These are phyloP conservation scores for Rhineura floridana DNA, from an alignment of 2,113 vertebrate genomes.

Conservation along the genomic window DNA sequence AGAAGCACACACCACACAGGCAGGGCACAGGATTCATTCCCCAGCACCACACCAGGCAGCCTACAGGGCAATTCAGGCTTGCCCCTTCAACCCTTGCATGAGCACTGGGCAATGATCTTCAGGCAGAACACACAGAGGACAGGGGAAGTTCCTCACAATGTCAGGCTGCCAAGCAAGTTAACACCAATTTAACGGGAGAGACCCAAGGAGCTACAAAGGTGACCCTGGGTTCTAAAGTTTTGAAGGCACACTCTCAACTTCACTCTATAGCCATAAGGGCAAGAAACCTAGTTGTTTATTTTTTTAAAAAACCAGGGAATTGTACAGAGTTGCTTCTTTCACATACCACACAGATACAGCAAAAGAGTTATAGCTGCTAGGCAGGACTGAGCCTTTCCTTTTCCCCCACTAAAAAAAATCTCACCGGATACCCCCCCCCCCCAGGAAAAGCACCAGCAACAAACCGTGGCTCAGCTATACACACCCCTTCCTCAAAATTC, in stretches of 20 bases:
- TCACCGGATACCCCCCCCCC: too few species aligned
- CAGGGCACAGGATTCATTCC: background rate
- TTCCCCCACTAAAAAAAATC: too few species aligned
- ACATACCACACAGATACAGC: background rate
- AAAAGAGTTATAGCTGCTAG: background rate
- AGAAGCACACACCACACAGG: too few species aligned
- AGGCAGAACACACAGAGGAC: background rate
- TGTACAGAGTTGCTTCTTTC: background rate
- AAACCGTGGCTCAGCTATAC: constrained; percentile 13
- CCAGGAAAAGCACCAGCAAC: background rate
- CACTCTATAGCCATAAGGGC: background rate
- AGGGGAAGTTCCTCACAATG: background rate
- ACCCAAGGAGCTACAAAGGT: too few species aligned
- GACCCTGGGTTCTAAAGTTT: too few species aligned
- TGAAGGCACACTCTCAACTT: background rate
- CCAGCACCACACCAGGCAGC: background rate
- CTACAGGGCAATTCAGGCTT: background rate
- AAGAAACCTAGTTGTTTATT: background rate
- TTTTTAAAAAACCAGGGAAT: background rate
- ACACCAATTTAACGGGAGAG: background rate
- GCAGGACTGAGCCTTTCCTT: too few species aligned
- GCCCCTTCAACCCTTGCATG: background rate
- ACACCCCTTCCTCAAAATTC: constrained; percentile 84
- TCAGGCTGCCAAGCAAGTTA: background rate
- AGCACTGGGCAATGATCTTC: background rate